Base-by-base conservation (phyloP, 1,140 invertebrate species). In the Cydia fagiglandana region DNA sequence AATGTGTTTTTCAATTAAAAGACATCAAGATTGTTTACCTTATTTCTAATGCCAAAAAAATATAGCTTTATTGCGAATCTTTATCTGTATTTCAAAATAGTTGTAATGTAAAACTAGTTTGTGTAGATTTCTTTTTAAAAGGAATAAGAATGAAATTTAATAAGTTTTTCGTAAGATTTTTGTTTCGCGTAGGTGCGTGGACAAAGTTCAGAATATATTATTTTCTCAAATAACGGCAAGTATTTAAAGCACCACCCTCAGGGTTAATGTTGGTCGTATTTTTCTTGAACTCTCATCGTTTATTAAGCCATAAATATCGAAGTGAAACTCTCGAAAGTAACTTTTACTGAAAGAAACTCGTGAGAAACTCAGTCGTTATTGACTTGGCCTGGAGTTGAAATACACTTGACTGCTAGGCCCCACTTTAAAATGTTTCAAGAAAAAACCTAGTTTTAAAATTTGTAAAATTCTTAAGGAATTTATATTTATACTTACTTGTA, bases 251-350 rank as follows among this genome's bases (percentile, higher is more conserved):
- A 17, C 50, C 50, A 47, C 45, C 45, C 12, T 47, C 12, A 53
- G n/a, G 4, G 15, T 53, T 53, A 53, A 53, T 53, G n/a, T 2
- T 7, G 5, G 2, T 24, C 56, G 56, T 61, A 61, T 61, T 61
- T 61, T 61, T 61, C 17, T 61, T 61, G 24, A 61, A 61, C 56
- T 61, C 56, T 20, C 56, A 61, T 61, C 56, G 20, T 61, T 56
- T 61, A 61, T 61, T 61, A 61, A 61, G 56, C 56, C 56, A 61
- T 61, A 61, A 61, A 61, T 61, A 61, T 24, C 7, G 17, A 61
- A 61, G 56, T 12, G n/a, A 53, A 61, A 61, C 56, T 56, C 53
- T 61, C 56, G 56, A 61, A 20, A 61, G 56, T 61, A 24, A 61
- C 56, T 61, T 61, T 61, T 24, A 61, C 56, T 61, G 24, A 61